Base-by-base conservation (phyloP, 2,888 invertebrate genomes). In the Campoplex capitator region DNA sequence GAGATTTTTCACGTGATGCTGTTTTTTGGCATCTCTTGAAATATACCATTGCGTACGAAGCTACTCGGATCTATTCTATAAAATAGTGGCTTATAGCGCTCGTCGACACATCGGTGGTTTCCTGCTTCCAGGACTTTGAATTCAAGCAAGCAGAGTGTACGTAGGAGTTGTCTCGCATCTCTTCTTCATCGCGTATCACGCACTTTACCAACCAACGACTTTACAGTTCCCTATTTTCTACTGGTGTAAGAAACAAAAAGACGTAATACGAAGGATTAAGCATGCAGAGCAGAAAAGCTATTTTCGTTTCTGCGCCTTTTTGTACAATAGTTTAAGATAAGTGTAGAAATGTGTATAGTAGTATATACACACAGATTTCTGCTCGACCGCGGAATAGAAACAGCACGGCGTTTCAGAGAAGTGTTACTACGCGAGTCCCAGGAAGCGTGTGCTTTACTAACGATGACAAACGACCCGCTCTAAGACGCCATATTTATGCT, bases 371-470 rank as follows among this genome's bases (percentile, higher is more conserved):
- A 13, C 16, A 73, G 74, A 73, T 70, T 70, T 79, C 84, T 78
- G 82, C 75, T 75, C 82, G 81, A 77, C 73, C 77, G 75, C 91
- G 91, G 93, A 92, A 92, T 92, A 92, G 93, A 91, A 89, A 88
- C 92, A 92, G 90, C 91, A 91, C 92, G 91, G 89, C 92, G 91
- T 91, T 92, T 92, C 92, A 90, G 90, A 92, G 92, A 91, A 91
- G 93, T 92, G 93, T 92, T 92, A 93, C 93, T 93, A 89, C 91
- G 90, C 91, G 93, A 93, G 92, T 92, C 93, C 93, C 94, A 94
- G 94, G 94, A 94, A 94, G 94, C 94, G 94, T 93, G 94, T 94
- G 94, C 94, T 94, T 94, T 94, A 92, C 94, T 94, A 94, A 94
- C 94, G 94, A 94, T 94, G 94, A 94, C 93, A 94, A 94, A 94